Base-by-base conservation (phyloP, 2,113 vertebrate species). In the Mormoops blainvillei region DNA sequence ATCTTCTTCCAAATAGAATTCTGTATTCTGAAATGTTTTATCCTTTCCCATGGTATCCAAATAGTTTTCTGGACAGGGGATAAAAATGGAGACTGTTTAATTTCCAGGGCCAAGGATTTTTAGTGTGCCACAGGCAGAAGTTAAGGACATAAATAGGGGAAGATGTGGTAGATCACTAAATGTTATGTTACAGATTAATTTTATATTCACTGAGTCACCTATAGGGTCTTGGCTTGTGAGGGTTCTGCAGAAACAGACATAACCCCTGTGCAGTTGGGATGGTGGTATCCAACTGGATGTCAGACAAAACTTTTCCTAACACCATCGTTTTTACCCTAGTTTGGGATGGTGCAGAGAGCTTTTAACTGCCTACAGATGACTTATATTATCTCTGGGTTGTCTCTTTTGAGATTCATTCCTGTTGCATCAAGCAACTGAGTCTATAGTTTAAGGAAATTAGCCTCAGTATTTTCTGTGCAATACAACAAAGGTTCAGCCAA, bases 1-100 rank as follows among this genome's bases (percentile, higher is more conserved):
- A 77, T 96, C 84, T 95, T 94, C 31, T 88, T 92, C 71, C 89
- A 94, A 87, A 63, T 36, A 93, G 63, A 97, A 92, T 65, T 95
- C 50, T 96, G 0, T 83, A 92, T 78, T 94, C 26, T 94, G 41
- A 82, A 85, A 87, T 94, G n/a, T 89, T 67, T 85, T 61, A 52
- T 58, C 16, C 90, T 91, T 88, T 56, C 33, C 68, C 15, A 7
- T 83, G 68, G 14, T 48, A 74, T 74, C 88, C 45, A 94, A 83
- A 71, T 94, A 76, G 48, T 71, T 93, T 97, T 91, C 36, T 89
- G 31, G 68, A 28, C 70, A 58, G 56, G 7, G 4, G 2, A 81
- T 81, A 65, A 38, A 54, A 94, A 85, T 85, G 56, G 15, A 73
- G 28, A 73, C 54, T 83, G 45, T 43, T 83, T 82, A 58, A 83